Evolutionary conservation across 1,140 invertebrate species (phyloP), one percentile per base, ranked within the genome.

Genomic region (Laupala kohalensis): DNA sequence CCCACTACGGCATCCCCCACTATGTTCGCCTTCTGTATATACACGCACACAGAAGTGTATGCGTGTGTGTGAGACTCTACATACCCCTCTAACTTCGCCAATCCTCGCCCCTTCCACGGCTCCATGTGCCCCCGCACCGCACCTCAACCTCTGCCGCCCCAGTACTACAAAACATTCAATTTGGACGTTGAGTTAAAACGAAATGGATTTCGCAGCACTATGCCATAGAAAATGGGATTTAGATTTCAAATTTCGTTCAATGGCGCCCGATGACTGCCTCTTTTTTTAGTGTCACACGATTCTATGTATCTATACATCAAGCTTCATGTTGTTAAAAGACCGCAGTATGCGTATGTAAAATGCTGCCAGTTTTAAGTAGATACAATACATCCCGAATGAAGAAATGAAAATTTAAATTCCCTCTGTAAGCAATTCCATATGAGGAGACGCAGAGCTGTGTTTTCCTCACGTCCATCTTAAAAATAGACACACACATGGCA

Each of bases 91-190:
- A 62, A 69, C 71, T 67, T 69, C 66, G 66, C 25, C 72, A 53
- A 53, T 53, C 64, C 70, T 27, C 26, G 25, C 71, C 28, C 27
- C 26, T 37, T 69, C 69, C 70, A 70, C 72, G 69, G 71, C 67
- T 25, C 71, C 65, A 67, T 67, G 4, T 72, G 71, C 65, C 62
- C 74, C 64, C 67, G 24, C 67, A 19, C 13, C n/a, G n/a, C n/a
- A n/a, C n/a, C n/a, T n/a, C 69, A 19, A 9, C 62, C 64, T 24
- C 25, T 26, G 2, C 73, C 75, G 69, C 73, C 74, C 74, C 74
- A 72, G 76, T 76, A 77, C 77, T 78, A 79, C 79, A 79, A 80
- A 81, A 81, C 79, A 79, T 79, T 81, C 79, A 78, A 81, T 80
- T 80, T 79, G 73, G 77, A 77, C 76, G 77, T 79, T 76, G 79